phyloP scores from a whole-genome alignment of 2,797 vertebrate genomes.

The Martes flavigula region DNA sequence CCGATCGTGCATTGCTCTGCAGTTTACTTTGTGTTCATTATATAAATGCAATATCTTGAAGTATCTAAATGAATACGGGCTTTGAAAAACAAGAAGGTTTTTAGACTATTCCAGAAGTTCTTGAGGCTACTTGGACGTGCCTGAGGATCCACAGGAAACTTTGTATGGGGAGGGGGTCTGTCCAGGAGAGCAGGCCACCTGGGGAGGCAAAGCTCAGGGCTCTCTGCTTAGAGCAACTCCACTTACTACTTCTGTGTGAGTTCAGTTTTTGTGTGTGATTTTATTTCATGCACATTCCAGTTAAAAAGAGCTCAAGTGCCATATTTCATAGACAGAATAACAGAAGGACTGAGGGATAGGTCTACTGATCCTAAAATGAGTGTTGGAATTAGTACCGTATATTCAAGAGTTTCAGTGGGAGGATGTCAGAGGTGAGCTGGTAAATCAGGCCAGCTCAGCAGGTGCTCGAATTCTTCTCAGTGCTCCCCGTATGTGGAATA shows the following conservation, averaged over 20 bases:
- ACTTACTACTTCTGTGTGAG: neutral
- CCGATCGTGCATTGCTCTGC: neutral
- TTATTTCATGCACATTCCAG: neutral
- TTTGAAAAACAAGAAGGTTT: neutral
- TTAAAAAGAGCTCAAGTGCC: neutral
- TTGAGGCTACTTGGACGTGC: neutral
- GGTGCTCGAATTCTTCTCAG: neutral
- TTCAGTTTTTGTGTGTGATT: neutral
- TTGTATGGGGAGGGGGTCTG: neutral
- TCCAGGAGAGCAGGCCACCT: too few relatives aligned
- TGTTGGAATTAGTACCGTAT: neutral
- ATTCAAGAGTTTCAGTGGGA: neutral
- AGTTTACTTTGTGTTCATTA: neutral
- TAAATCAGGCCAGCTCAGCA: neutral
- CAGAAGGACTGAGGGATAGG: neutral
- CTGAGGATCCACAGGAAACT: too few relatives aligned
- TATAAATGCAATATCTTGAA: neutral
- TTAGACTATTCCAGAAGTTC: neutral
- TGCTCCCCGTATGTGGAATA: neutral
- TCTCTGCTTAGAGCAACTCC: neutral
- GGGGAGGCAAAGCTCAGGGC: neutral
- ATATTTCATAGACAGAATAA: neutral
- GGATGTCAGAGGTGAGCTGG: neutral
- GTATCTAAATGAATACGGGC: neutral
- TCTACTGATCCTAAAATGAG: neutral